Base-by-base conservation (phyloP, 2,113 vertebrate genomes). In the Heterotilapia buettikoferi region DNA sequence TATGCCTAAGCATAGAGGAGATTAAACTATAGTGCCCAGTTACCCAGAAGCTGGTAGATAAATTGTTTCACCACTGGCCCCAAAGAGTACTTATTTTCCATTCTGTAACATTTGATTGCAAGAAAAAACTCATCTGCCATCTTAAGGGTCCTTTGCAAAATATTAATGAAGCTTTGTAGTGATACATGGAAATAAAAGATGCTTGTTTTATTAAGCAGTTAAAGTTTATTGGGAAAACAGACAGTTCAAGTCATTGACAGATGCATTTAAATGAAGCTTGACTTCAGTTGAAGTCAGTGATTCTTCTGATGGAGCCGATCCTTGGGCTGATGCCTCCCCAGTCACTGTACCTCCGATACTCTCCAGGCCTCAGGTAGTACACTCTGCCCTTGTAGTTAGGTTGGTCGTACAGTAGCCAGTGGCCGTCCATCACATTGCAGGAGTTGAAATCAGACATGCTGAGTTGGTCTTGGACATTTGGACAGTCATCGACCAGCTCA, bases 311-410 rank as follows among this genome's bases (percentile, higher is more conserved):
- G 53, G 95, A 97, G 9, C 95, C 95, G 14, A 96, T 79, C 53
- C 88, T 94, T 19, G 95, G 93, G 63, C 95, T 96, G 83, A 92
- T 76, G 86, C 95, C 95, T 38, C 95, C 92, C 94, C 96, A 97
- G 90, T 97, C 96, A 21, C 96, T 94, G 86, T 96, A 96, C 71
- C 91, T 93, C 90, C 94, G 94, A 66, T 97, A 96, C 91, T 97
- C 95, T 2, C 96, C 93, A 0, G 94, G 85, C 87, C 96, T 94
- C 90, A 97, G 91, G 87, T 97, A 97, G 92, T 95, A 96, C 87
- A 93, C 87, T 40, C 83, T 47, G 16, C 96, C 96, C 84, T 95
- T 95, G 89, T 95, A 96, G 92, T 96, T 87, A 38, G 96, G 90
- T 73, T 95, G 95, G 50, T 96, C 95, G 6, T 96, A 96, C 82